A percentile compares a stretch with the other conserved stretches of the same genome.
Conservation (phyloP, 2,797 vertebrate species). For the Taenioides sp. region DNA sequence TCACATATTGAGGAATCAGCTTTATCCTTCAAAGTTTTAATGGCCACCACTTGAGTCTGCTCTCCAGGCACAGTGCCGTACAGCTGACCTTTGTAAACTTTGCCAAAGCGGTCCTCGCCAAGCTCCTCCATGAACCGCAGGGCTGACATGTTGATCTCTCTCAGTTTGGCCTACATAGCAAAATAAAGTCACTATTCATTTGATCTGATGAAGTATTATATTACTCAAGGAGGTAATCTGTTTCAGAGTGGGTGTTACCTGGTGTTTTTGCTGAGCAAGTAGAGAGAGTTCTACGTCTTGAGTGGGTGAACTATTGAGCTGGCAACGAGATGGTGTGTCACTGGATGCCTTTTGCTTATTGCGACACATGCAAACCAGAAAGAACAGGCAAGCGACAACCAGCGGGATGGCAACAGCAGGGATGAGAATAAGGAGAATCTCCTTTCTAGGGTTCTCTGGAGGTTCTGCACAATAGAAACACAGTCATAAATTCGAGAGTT, state of each 20-base stretch:
- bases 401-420: conserved; percentile 92
- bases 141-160: conserved; percentile 90
- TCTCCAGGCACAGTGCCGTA: conserved; percentile 88
- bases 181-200: conserved; percentile 15
- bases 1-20: conserved; percentile 86
- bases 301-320: conserved; percentile 84
- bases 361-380: conserved; percentile 93
- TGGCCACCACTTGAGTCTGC: conserved; percentile 90
- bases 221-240: background rate
- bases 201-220: background rate
- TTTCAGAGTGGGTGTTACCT: conserved; percentile 70
- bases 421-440: conserved; percentile 93
- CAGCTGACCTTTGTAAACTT: conserved; percentile 95
- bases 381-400: conserved; percentile 94
- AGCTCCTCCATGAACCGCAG: conserved; percentile 96
- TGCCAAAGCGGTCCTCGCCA: conserved; percentile 95
- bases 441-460: conserved; percentile 87
- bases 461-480: conserved; percentile 73
- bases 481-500: background rate
- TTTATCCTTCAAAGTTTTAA: conserved; percentile 96
- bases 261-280: conserved; percentile 88
- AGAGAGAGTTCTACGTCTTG: conserved; percentile 94
- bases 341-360: conserved; percentile 90
- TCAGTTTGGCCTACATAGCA: conserved; percentile 81
- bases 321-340: conserved; percentile 83